Conservation (phyloP, 2,888 invertebrate species). For the Myopa tessellatipennis region DNA sequence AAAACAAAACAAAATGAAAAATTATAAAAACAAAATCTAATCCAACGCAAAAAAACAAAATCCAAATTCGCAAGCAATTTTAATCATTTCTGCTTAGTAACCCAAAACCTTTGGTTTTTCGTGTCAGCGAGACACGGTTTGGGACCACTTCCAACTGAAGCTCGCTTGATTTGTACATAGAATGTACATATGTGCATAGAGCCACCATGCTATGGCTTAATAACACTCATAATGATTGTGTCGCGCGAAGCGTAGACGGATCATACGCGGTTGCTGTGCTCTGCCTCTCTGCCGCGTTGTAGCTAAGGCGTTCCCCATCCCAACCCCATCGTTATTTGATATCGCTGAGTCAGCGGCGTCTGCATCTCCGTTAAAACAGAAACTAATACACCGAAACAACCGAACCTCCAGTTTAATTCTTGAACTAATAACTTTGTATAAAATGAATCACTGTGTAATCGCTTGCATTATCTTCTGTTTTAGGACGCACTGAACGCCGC, state of each 20-base stretch:
- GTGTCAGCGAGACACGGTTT: neutral
- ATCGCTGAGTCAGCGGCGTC: slow-evolving; percentile 14
- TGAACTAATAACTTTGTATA: neutral
- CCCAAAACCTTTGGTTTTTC: neutral
- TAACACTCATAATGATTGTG: neutral
- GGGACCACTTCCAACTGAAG: no score
- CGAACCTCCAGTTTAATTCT: neutral
- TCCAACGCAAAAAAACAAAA: slow-evolving; percentile 8
- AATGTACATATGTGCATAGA: no score
- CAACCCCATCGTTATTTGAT: neutral
- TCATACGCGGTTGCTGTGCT: neutral
- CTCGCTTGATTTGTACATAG: no score
- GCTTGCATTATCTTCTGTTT: neutral
- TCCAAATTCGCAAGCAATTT: neutral
- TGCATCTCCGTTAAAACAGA: neutral
- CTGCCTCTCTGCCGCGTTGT: neutral
- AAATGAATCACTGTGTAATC: no score
- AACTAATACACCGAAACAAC: no score
- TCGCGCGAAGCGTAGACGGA: no score
- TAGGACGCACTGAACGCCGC: slow-evolving; percentile 84
- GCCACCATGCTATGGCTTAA: no score
- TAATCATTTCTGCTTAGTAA: slow-evolving; percentile 20
- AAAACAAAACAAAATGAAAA: neutral
- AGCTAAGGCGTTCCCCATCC: neutral
- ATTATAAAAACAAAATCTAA: slow-evolving; percentile 9